A percentile compares a stretch with the other conserved stretches of the same genome.
Conservation (phyloP, 2,888 invertebrate species). For the Cordilura impudica region DNA sequence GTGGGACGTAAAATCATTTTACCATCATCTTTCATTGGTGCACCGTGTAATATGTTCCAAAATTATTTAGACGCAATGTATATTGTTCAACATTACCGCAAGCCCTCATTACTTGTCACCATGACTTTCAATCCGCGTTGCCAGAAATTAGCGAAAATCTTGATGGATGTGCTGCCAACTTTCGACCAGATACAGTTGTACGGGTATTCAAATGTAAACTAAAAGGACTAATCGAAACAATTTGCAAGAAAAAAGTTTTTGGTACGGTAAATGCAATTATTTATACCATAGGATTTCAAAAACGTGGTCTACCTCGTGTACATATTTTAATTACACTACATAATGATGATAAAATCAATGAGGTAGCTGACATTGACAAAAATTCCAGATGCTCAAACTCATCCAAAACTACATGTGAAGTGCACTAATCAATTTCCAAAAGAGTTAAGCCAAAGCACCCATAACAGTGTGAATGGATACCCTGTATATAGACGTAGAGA, state of each 20-base stretch:
- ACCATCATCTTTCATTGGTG: too few species aligned
- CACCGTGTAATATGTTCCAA: too few species aligned
- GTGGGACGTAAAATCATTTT: too few species aligned
- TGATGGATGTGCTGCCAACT: too few species aligned
- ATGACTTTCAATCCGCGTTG: too few species aligned
- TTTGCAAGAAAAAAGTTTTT: background rate
- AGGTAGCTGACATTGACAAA: background rate
- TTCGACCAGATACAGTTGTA: background rate
- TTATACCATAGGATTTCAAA: conserved; percentile 14
- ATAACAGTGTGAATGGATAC: conserved; percentile 3
- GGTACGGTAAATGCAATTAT: background rate
- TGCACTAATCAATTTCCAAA: background rate
- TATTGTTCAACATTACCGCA: too few species aligned
- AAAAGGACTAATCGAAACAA: background rate
- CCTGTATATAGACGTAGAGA: background rate
- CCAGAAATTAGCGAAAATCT: too few species aligned
- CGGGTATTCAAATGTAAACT: background rate
- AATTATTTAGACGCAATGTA: too few species aligned
- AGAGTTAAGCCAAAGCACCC: background rate
- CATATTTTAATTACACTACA: background rate
- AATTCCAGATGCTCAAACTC: background rate
- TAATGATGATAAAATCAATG: background rate
- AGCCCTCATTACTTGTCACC: too few species aligned
- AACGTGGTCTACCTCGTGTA: background rate
- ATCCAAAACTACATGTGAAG: background rate